Evolutionary conservation across 2,888 invertebrate genomes (phyloP).

Genomic region (Tromatobia lineatoria): DNA sequence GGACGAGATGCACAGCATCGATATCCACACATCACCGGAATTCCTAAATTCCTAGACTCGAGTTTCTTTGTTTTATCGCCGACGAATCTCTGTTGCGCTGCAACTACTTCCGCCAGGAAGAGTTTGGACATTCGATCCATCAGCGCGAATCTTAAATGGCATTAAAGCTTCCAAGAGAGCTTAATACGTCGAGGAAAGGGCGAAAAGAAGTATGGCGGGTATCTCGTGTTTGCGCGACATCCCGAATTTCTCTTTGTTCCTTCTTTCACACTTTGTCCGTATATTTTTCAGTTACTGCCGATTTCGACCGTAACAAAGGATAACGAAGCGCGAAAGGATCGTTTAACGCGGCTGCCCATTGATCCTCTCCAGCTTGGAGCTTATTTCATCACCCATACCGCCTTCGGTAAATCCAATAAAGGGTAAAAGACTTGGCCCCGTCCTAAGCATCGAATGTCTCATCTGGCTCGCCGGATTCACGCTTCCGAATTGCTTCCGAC

Average conservation of each 20-base stretch:
- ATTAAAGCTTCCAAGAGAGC: constrained; percentile 60
- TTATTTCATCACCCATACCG: constrained; percentile 70
- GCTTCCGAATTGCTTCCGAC: constrained; percentile 51
- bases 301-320: constrained; percentile 76
- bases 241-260: constrained; percentile 14
- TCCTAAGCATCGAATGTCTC: constrained; percentile 72
- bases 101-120: constrained; percentile 45
- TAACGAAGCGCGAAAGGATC: constrained; percentile 83
- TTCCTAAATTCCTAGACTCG: constrained; percentile 55
- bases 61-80: constrained; percentile 27
- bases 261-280: neutral
- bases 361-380: constrained; percentile 73
- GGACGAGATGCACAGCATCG: constrained; percentile 28
- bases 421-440: constrained; percentile 69
- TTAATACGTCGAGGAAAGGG: constrained; percentile 50
- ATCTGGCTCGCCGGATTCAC: constrained; percentile 13
- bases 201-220: constrained; percentile 17
- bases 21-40: constrained; percentile 51
- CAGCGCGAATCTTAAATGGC: constrained; percentile 63
- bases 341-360: constrained; percentile 83
- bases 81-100: constrained; percentile 33
- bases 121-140: constrained; percentile 50
- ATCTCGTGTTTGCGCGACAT: constrained; percentile 43
- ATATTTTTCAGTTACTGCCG: constrained; percentile 6
- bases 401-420: constrained; percentile 80